Percentiles rank a stretch among this genome's conserved stretches.
Evolutionary conservation across 2,888 invertebrate genomes (phyloP).

Genomic region (Drosophila paranaensis): DNA sequence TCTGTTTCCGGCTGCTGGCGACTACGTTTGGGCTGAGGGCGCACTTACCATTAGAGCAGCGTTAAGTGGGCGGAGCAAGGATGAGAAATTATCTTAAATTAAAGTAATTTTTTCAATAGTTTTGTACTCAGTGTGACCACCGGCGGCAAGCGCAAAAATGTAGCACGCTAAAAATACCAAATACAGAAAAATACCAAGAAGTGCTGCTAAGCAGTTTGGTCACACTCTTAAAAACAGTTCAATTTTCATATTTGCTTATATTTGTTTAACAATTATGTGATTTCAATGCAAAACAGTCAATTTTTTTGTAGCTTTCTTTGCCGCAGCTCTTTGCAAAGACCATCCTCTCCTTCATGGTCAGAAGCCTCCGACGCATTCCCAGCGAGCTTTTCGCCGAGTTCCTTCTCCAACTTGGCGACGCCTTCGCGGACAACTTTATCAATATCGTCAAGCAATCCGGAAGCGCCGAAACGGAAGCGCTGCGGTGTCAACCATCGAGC

Average conservation of each 20-base stretch:
- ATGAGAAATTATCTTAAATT: slow-evolving; percentile 56
- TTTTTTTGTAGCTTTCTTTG: slow-evolving; percentile 5
- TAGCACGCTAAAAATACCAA: background rate
- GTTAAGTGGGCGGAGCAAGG: slow-evolving; percentile 57
- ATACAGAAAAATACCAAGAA: slow-evolving; percentile 8
- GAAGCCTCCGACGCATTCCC: background rate
- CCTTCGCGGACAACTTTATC: slow-evolving; percentile 85
- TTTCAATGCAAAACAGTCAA: background rate
- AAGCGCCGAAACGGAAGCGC: slow-evolving; percentile 97
- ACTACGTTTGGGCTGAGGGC: slow-evolving; percentile 29
- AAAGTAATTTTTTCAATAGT: slow-evolving; percentile 61
- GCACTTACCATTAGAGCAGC: slow-evolving; percentile 68
- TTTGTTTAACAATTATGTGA: background rate
- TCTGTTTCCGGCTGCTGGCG: slow-evolving; percentile 41
- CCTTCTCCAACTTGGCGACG: slow-evolving; percentile 43
- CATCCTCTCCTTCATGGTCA: slow-evolving; percentile 19
- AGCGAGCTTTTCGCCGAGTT: slow-evolving; percentile 4
- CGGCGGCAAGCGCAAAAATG: background rate
- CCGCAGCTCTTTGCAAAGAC: slow-evolving; percentile 40
- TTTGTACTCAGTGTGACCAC: slow-evolving; percentile 43
- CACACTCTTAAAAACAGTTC: slow-evolving; percentile 15
- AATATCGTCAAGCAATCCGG: slow-evolving; percentile 93
- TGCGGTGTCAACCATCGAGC: slow-evolving; percentile 92
- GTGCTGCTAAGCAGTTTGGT: background rate
- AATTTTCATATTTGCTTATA: too few species aligned